Conservation (phyloP, 64 coral and sea anemone genomes). For the Catalaphyllia jardinei region DNA sequence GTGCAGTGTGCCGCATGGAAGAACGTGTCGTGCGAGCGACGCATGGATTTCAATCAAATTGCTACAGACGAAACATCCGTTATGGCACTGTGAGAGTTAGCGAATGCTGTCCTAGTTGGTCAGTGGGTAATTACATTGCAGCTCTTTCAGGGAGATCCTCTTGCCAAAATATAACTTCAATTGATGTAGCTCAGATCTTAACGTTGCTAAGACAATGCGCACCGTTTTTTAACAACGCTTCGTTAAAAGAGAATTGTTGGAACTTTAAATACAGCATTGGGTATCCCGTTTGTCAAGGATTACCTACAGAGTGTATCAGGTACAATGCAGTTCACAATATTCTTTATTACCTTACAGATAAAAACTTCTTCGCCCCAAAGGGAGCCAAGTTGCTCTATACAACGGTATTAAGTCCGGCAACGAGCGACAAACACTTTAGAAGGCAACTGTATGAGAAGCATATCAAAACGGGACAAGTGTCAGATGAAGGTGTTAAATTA, state of each 20-base stretch:
- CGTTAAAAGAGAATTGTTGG: conserved; percentile 92
- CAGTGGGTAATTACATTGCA: conserved; percentile 89
- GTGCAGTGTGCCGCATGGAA: conserved; percentile 86
- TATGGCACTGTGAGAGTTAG: not conserved
- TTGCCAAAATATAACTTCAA: conserved; percentile 65
- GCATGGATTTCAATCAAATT: conserved; percentile 67
- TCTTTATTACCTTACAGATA: conserved; percentile 91
- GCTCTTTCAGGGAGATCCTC: conserved; percentile 36
- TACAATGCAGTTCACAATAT: conserved; percentile 95
- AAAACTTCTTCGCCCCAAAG: conserved; percentile 54
- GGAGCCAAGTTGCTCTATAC: conserved; percentile 27
- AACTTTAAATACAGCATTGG: conserved; percentile 51
- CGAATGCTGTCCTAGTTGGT: conserved; percentile 94
- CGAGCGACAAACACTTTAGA: not conserved
- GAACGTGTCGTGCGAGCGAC: conserved; percentile 72
- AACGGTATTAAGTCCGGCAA: conserved; percentile 24
- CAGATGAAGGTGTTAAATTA: conserved; percentile 68
- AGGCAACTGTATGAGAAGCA: conserved; percentile 67
- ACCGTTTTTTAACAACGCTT: conserved; percentile 59
- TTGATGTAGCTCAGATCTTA: conserved; percentile 37
- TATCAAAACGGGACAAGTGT: conserved; percentile 46
- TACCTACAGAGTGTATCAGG: conserved; percentile 68
- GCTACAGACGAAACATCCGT: conserved; percentile 66
- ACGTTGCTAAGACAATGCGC: conserved; percentile 63
- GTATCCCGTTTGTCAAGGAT: conserved; percentile 40